Evolutionary conservation across 2,113 vertebrate species (phyloP), one percentile per base, ranked within the genome.

Genomic region (Melierax canorus): DNA sequence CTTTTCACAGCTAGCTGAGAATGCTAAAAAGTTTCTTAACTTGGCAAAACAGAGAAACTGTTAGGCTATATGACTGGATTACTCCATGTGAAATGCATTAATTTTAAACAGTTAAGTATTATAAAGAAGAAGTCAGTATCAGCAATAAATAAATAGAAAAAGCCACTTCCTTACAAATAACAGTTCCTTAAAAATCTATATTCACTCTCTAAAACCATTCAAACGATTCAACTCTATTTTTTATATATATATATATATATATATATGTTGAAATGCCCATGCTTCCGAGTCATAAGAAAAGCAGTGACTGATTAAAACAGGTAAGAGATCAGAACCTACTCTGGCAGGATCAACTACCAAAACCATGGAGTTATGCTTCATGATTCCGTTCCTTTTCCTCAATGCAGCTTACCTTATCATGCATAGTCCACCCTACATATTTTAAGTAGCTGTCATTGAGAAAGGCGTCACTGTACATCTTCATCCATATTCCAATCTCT

Each of bases 361-460:
- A 46, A 29, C 8, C 0, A 1, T 7, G 30, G 34, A 83, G 21
- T 32, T 53, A 21, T 2, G 29, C 17, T 59, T 63, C 58, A 30
- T 5, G 51, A 51, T 11, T 62, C 32, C 34, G 23, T 9, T 73
- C n/a, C 20, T n/a, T 15, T 7, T 17, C 29, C n/a, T 66, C 53
- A 9, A 2, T 2, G 55, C 55, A 92, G 63, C 97, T 97, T 97
- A 99, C 99, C 99, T 99, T 99, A 96, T 99, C 99, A 66, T 99
- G 99, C 99, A 99, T 99, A 80, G 99, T 99, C 99, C 99, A 99
- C 34, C 99, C 99, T 73, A 99, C 99, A 12, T 99, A 99, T 98
- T 99, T 99, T 98, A 99, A 98, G 97, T 99, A 99, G 97, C 99
- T 99, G 98, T 99, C 99, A 97, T 99, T 99, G 94, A 99, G 99